phyloP scores from a whole-genome alignment of 2,113 vertebrate genomes.

The Thamnophis sirtalis region DNA sequence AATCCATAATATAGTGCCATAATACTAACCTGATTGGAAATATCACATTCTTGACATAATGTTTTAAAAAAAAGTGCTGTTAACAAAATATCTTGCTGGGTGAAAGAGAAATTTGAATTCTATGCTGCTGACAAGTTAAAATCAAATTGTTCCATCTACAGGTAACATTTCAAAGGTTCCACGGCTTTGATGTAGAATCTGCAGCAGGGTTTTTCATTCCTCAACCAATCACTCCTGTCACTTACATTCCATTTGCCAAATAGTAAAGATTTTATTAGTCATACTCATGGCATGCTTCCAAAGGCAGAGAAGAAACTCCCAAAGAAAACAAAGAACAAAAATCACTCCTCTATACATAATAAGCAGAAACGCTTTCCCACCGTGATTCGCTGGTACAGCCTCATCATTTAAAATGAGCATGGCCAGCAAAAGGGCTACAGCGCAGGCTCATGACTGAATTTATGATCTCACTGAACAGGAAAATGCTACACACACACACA shows the following conservation, averaged over 20 bases:
- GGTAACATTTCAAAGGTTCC: constrained; percentile 42
- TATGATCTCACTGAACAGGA: constrained; percentile 21
- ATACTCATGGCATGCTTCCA: constrained; percentile 38
- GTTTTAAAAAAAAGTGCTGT: constrained; percentile 5
- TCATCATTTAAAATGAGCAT: constrained; percentile 33
- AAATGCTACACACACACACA: neutral
- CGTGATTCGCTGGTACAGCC: constrained; percentile 18
- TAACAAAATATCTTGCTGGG: constrained; percentile 24
- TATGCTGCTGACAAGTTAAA: constrained; percentile 13
- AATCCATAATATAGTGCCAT: neutral
- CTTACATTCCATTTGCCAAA: constrained; percentile 51
- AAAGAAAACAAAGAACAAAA: constrained; percentile 27
- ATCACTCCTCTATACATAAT: constrained; percentile 26
- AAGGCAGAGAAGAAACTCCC: constrained; percentile 34
- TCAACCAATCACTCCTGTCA: constrained; percentile 41
- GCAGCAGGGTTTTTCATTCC: constrained; percentile 37
- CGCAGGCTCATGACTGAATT: constrained; percentile 34
- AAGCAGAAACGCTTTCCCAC: constrained; percentile 23
- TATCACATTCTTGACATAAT: neutral
- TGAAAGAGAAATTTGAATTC: constrained; percentile 11
- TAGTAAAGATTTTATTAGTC: constrained; percentile 56
- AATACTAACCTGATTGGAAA: constrained; percentile 24
- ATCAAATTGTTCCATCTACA: constrained; percentile 43
- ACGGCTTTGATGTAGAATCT: constrained; percentile 24
- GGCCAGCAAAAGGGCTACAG: constrained; percentile 35